phyloP scores from a whole-genome alignment of 2,888 invertebrate species.

The Marronus borbonicus region DNA sequence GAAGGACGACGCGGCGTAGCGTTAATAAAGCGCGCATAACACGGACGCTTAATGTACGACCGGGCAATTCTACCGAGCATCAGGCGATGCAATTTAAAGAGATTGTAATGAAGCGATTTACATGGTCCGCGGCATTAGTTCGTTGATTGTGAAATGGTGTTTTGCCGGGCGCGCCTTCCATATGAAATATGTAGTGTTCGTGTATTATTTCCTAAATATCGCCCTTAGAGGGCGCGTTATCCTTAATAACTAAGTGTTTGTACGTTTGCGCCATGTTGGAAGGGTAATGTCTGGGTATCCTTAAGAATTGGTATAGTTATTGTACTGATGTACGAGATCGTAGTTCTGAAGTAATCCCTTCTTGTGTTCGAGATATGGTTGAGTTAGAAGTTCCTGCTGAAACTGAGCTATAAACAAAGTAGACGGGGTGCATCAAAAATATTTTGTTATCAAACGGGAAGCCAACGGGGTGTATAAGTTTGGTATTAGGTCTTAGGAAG shows the following conservation, averaged over 20 bases:
- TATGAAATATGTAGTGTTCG: slow-evolving; percentile 52
- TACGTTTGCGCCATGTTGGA: not conserved
- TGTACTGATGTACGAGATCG: no score
- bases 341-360: no score
- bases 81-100: slow-evolving; percentile 57
- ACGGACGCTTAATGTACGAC: slow-evolving; percentile 57
- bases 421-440: no score
- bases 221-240: not conserved
- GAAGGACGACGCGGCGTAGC: slow-evolving; percentile 63
- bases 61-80: slow-evolving; percentile 55
- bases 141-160: slow-evolving; percentile 51
- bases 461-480: no score
- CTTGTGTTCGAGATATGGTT: no score
- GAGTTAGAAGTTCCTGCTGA: no score
- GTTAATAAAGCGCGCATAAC: slow-evolving; percentile 65
- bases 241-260: not conserved
- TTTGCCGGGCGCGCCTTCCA: slow-evolving; percentile 27
- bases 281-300: no score
- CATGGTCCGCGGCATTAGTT: slow-evolving; percentile 63
- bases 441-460: no score
- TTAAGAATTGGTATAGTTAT: no score
- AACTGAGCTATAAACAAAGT: no score
- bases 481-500: no score
- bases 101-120: slow-evolving; percentile 68
- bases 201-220: slow-evolving; percentile 45